A percentile compares a stretch with the other conserved stretches of the same genome.
Evolutionary conservation across 1,140 invertebrate genomes (phyloP).

Genomic region (Tribolium madens): DNA sequence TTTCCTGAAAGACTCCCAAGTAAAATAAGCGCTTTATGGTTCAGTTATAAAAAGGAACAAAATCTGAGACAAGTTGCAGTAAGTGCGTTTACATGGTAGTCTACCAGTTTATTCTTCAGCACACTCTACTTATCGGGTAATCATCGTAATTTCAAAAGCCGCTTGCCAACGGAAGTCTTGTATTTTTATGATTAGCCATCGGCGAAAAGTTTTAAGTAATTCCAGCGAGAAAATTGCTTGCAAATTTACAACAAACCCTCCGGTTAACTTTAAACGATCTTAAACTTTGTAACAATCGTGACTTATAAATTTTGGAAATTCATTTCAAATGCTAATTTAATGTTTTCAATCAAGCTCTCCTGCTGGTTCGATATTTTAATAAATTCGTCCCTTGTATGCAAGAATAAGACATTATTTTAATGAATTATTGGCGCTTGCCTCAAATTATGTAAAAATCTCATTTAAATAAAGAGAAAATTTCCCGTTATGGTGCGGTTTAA

Average conservation of each 20-base stretch:
- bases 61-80: not conserved
- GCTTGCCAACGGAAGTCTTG: slow-evolving; percentile 31
- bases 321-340: slow-evolving; percentile 14
- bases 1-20: too few species aligned
- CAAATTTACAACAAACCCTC: slow-evolving; percentile 22
- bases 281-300: not conserved
- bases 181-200: slow-evolving; percentile 26
- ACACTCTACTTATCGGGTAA: slow-evolving; percentile 28
- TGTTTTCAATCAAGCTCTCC: slow-evolving; percentile 22
- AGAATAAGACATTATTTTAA: slow-evolving; percentile 34
- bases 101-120: not conserved
- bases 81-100: slow-evolving; percentile 8
- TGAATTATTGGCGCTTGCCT: not conserved
- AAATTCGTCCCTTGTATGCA: not conserved
- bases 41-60: not conserved
- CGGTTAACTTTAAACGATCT: slow-evolving; percentile 13
- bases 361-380: slow-evolving; percentile 9
- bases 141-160: slow-evolving; percentile 37
- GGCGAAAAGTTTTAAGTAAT: slow-evolving; percentile 30
- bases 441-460: slow-evolving; percentile 39
- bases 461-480: slow-evolving; percentile 47
- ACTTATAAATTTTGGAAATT: slow-evolving; percentile 9
- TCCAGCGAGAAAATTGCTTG: slow-evolving; percentile 36
- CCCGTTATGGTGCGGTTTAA: slow-evolving; percentile 37
- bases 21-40: not conserved